These are phyloP conservation scores for Caenorhabditis wallacei DNA, from an alignment of 2,888 invertebrate genomes.

Conservation along the genomic window DNA sequence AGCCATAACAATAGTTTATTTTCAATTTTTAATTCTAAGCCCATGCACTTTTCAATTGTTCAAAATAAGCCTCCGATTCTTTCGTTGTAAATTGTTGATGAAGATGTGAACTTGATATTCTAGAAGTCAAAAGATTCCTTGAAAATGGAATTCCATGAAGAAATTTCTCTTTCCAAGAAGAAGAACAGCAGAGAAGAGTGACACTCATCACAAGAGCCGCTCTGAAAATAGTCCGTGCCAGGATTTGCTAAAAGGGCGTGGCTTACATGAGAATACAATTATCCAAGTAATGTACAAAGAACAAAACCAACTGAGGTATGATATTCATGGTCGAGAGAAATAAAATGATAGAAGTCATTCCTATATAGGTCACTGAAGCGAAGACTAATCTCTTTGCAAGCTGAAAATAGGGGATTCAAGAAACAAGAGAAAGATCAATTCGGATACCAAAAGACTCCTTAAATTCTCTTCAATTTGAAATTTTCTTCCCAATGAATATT, in stretches of 20 bases:
- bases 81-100: background rate
- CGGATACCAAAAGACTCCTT: slow-evolving; percentile 16
- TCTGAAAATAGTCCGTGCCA: slow-evolving; percentile 19
- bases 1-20: background rate
- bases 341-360: slow-evolving; percentile 4
- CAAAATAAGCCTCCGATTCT: slow-evolving; percentile 13
- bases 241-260: background rate
- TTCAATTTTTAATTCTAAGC: background rate
- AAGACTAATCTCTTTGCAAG: slow-evolving; percentile 23
- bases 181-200: slow-evolving; percentile 30
- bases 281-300: slow-evolving; percentile 22
- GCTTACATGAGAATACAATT: slow-evolving; percentile 14
- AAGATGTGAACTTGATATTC: slow-evolving; percentile 6
- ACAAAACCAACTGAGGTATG: background rate
- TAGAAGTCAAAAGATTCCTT: background rate
- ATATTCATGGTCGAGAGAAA: slow-evolving; percentile 1
- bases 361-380: slow-evolving; percentile 18
- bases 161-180: slow-evolving; percentile 18
- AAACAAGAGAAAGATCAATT: too few species aligned
- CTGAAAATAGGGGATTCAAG: too few species aligned
- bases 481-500: background rate
- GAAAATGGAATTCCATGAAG: background rate
- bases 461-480: slow-evolving; percentile 27
- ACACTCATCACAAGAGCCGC: slow-evolving; percentile 30
- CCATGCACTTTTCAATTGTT: slow-evolving; percentile 24